Conservation (phyloP, 2,113 vertebrate genomes). For the Mus spicilegus region DNA sequence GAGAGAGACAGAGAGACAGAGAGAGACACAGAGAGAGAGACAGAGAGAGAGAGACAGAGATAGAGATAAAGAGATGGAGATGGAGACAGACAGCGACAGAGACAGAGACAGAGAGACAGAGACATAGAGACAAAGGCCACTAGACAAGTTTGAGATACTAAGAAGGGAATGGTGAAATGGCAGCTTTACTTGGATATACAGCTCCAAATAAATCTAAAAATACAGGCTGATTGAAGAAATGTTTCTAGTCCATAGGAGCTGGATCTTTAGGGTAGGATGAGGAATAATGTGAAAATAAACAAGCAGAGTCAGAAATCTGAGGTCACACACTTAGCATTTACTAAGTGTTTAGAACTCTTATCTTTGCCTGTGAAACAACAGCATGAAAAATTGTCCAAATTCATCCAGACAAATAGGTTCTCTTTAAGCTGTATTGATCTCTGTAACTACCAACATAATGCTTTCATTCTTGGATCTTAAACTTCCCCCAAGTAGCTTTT, state of each 20-base stretch:
- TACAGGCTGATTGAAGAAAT: background rate
- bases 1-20: background rate
- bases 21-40: background rate
- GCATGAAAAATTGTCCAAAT: conserved; percentile 1
- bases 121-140: background rate
- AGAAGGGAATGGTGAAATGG: background rate
- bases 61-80: background rate
- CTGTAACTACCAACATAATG: background rate
- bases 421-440: background rate
- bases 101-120: background rate
- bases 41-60: background rate
- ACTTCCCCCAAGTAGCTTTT: background rate
- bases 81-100: background rate
- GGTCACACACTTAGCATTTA: background rate
- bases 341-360: background rate
- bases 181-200: background rate
- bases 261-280: background rate
- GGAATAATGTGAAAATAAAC: background rate
- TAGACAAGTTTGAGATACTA: background rate
- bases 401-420: conserved; percentile 13
- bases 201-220: background rate
- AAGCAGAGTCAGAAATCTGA: background rate
- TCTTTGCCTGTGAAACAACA: background rate
- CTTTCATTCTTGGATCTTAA: background rate
- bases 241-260: background rate